Conservation (phyloP, 2,888 invertebrate genomes). For the Cartodere bifasciata region DNA sequence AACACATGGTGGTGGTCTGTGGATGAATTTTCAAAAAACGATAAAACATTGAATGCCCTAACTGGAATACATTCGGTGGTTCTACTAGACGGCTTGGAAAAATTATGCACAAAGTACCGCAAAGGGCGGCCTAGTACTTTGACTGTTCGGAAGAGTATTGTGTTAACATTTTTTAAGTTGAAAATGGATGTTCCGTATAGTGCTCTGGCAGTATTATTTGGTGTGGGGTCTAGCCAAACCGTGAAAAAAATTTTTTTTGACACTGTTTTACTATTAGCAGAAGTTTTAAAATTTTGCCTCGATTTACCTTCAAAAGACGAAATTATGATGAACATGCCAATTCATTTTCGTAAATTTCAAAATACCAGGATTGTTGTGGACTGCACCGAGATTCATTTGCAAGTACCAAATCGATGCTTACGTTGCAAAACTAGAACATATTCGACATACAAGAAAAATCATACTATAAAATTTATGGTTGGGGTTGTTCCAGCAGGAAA, state of each 20-base stretch:
- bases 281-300: no score
- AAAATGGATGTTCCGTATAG: background rate
- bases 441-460: slow-evolving; percentile 14
- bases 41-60: no score
- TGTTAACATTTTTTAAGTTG: slow-evolving; percentile 1
- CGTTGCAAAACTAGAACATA: slow-evolving; percentile 10
- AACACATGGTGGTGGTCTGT: no score
- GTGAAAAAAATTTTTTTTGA: slow-evolving; percentile 1
- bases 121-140: no score
- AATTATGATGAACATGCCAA: slow-evolving; percentile 9
- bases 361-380: slow-evolving; percentile 7
- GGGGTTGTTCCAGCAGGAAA: slow-evolving; percentile 16
- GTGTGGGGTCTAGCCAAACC: background rate
- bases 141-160: no score
- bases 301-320: slow-evolving; percentile 8
- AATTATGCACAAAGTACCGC: no score
- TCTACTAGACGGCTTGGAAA: no score
- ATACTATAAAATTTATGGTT: slow-evolving; percentile 17
- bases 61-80: no score
- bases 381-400: slow-evolving; percentile 9
- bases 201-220: slow-evolving; percentile 1
- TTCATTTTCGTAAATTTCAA: slow-evolving; percentile 8
- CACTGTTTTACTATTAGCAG: no score
- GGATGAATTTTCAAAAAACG: no score
- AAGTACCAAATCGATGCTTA: slow-evolving; percentile 8